phyloP scores from a whole-genome alignment of 2,113 vertebrate genomes.

The Telmatochromis sp. region DNA sequence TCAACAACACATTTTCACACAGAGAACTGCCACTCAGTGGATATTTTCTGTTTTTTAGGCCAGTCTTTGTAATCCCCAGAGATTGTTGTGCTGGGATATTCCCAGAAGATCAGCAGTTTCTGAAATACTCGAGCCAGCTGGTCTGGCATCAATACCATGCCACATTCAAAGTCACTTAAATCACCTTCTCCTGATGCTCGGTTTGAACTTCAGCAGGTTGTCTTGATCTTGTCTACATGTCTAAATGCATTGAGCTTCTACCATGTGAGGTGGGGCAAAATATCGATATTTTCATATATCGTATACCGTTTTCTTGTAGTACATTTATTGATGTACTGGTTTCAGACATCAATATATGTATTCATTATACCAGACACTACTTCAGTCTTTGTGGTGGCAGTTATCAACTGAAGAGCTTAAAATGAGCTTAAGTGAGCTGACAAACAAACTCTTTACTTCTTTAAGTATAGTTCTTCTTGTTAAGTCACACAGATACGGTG shows the following conservation, averaged over 20 bases:
- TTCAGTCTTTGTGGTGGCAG: not conserved
- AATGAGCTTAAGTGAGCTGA: not conserved
- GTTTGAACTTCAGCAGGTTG: not conserved
- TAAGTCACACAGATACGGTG: not conserved
- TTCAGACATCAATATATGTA: not conserved
- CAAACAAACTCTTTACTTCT: not conserved
- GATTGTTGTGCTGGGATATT: not conserved
- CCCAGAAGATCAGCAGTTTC: not conserved
- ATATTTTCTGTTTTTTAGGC: not conserved
- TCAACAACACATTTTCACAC: not conserved
- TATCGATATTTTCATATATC: not conserved
- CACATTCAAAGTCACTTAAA: not conserved
- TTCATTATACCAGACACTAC: not conserved
- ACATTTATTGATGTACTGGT: not conserved
- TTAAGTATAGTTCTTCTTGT: not conserved
- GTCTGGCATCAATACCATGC: not conserved
- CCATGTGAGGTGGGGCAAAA: not conserved
- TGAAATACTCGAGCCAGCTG: not conserved
- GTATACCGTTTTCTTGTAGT: not conserved
- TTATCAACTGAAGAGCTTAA: not conserved
- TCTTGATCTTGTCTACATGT: not conserved
- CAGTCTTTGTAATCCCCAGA: not conserved
- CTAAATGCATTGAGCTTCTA: not conserved
- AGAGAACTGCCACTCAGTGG: not conserved
- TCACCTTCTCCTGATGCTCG: not conserved